Base-by-base conservation (phyloP, 2,888 invertebrate species). In the Apotomis betuletana region DNA sequence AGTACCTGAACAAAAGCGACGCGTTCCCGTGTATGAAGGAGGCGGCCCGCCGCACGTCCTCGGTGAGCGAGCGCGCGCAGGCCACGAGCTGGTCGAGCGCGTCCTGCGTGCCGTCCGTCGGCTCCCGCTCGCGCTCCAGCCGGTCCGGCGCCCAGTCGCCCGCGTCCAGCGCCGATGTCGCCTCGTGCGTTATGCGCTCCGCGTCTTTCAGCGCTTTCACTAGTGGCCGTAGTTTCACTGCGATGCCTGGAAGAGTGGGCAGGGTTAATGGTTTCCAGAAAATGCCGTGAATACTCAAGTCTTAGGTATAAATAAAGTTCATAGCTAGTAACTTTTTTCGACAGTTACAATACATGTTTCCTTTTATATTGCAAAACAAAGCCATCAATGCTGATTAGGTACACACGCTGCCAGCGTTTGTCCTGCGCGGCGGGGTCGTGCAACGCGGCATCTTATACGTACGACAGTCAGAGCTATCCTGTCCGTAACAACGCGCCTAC, bases 1-100 rank as follows among this genome's bases (percentile, higher is more conserved):
- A 27, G 27, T 60, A 94, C 94, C 96, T 97, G 91, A 96, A 98
- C 2, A 97, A 91, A 70, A 96, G 89, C 73, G 96, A 96, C 57
- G 96, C 96, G 86, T 97, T 97, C 74, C 97, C 97, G 90, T 97
- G 98, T 81, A 98, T 98, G 84, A 98, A 97, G 12, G 98, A 97
- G 15, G 98, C 96, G 13, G 97, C 96, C 86, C 97, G 97, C 77
- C 97, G 94, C 54, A 98, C 97, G 89, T 98, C 98, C 86, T 97
- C 97, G 0, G 97, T 97, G 44, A 99, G 94, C 8, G 97, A 97
- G 83, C 97, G 95, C 13, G 98, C 96, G 83, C 97, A 97, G 9
- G 97, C 96, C 75, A 98, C 96, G 74, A 99, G 94, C 87, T 97
- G 97, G 88, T 98, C 98, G 55, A 99, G 92, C 52, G 97, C 96